Conservation (phyloP, 2,888 invertebrate genomes). For the Cotesia congregata region DNA sequence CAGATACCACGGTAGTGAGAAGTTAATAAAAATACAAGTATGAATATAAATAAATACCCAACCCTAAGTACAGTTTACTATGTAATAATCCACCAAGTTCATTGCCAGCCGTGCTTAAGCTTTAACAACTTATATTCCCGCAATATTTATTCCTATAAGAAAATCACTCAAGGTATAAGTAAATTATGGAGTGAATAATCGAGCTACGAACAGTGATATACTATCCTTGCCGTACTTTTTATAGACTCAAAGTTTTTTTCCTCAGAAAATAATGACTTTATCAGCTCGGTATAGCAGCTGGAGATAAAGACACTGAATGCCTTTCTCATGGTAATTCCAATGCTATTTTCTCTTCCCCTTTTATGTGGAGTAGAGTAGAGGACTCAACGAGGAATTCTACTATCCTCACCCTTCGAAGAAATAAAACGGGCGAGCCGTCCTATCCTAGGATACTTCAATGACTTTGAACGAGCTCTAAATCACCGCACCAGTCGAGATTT, state of each 20-base stretch:
- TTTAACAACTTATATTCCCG: not conserved
- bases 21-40: slow-evolving; percentile 1
- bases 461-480: slow-evolving; percentile 23
- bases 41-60: slow-evolving; percentile 18
- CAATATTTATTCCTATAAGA: no score
- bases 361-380: no score
- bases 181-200: no score
- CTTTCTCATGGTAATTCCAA: slow-evolving; percentile 8
- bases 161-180: no score
- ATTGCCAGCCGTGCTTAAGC: slow-evolving; percentile 53
- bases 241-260: not conserved
- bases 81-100: slow-evolving; percentile 56
- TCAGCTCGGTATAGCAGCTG: slow-evolving; percentile 8
- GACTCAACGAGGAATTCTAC: not conserved
- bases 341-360: not conserved
- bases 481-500: not conserved
- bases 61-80: not conserved
- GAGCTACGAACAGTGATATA: not conserved
- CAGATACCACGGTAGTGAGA: slow-evolving; percentile 17
- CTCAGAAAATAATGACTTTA: slow-evolving; percentile 14
- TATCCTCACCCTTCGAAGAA: not conserved
- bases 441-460: not conserved
- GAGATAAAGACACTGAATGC: not conserved
- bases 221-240: not conserved
- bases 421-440: not conserved